A percentile compares a stretch with the other conserved stretches of the same genome.
Conservation (phyloP, 2,113 vertebrate species). For the Isurus oxyrinchus region DNA sequence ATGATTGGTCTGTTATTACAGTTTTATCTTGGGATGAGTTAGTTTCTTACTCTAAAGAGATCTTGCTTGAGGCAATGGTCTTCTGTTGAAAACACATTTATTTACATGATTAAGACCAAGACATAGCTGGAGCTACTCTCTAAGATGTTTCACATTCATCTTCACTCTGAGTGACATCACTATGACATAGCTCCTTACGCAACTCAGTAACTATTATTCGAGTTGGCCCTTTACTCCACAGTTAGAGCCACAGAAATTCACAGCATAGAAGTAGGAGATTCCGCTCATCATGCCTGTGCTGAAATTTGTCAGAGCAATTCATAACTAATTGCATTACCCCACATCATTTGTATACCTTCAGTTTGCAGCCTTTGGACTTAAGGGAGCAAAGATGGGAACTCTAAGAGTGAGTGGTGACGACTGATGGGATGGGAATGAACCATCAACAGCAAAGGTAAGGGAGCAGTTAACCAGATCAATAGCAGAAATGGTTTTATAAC, state of each 20-base stretch:
- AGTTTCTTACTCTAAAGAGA: too few relatives aligned
- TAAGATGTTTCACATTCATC: too few relatives aligned
- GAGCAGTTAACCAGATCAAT: neutral
- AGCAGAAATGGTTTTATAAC: neutral
- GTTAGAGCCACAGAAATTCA: neutral
- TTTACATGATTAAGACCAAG: too few relatives aligned
- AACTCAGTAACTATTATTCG: too few relatives aligned
- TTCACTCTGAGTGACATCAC: too few relatives aligned
- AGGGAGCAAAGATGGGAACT: neutral
- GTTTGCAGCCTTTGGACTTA: neutral
- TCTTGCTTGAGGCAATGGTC: too few relatives aligned
- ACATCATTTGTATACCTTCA: neutral
- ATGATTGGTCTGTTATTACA: neutral
- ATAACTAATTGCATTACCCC: neutral
- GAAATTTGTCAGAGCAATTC: neutral
- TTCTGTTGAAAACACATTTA: too few relatives aligned
- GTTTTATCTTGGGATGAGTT: too few relatives aligned
- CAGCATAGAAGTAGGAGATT: neutral
- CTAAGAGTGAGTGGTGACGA: neutral
- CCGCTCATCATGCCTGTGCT: neutral
- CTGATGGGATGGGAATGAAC: neutral
- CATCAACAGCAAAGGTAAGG: neutral
- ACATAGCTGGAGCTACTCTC: too few relatives aligned
- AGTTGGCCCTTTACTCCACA: too few relatives aligned
- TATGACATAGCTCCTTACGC: too few relatives aligned